These are phyloP conservation scores for Phenganax stokvisi DNA, from an alignment of 92 coral and sea anemone species.

Conservation along the genomic window DNA sequence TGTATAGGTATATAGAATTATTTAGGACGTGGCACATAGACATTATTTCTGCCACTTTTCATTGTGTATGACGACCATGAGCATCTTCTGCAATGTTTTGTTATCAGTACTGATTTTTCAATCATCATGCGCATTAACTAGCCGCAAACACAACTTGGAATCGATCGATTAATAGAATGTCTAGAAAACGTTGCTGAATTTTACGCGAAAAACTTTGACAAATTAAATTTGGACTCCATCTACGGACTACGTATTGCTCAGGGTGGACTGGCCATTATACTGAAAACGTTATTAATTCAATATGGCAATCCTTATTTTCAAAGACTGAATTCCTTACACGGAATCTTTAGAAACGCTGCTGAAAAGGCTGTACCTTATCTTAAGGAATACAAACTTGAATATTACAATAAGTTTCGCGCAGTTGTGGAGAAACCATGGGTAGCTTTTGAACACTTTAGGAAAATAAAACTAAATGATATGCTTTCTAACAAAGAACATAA, in stretches of 20 bases:
- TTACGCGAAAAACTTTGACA: conserved; percentile 20
- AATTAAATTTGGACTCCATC: conserved; percentile 33
- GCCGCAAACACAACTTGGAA: neutral
- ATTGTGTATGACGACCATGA: neutral
- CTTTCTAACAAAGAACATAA: neutral
- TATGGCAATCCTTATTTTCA: neutral
- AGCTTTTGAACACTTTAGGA: conserved; percentile 6
- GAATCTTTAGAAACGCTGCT: conserved; percentile 1
- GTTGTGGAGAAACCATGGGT: conserved; percentile 31
- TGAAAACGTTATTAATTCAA: conserved; percentile 3
- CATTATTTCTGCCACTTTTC: neutral
- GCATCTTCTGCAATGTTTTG: neutral
- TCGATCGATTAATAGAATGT: conserved; percentile 9
- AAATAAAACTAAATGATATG: neutral
- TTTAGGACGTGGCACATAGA: neutral
- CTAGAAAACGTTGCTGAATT: conserved; percentile 31
- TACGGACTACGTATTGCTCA: conserved; percentile 32
- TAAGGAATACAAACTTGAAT: conserved; percentile 19
- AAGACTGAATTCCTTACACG: conserved; percentile 8
- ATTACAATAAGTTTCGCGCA: conserved; percentile 20
- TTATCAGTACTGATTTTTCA: neutral
- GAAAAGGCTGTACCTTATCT: conserved; percentile 16
- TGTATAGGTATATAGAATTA: neutral
- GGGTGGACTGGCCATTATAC: conserved; percentile 12
- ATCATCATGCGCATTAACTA: neutral